A percentile compares a stretch with the other conserved stretches of the same genome.
These are phyloP conservation scores for Philopedon plagiatum DNA, from an alignment of 2,888 invertebrate genomes.

Conservation along the genomic window DNA sequence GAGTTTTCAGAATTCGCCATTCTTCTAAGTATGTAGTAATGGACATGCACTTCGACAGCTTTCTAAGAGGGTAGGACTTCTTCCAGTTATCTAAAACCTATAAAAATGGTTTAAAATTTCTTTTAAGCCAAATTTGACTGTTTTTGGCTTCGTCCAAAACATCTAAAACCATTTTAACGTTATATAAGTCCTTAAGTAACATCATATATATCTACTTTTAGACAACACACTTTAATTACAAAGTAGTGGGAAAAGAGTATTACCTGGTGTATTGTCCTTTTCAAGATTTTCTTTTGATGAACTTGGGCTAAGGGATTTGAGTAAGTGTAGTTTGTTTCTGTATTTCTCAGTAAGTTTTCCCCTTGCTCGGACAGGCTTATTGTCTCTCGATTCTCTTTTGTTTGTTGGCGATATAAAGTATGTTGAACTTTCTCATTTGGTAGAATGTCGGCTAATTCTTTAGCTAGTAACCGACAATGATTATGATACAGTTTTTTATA, in stretches of 20 bases:
- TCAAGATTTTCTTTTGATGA: background rate
- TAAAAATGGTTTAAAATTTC: conserved; percentile 4
- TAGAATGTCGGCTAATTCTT: background rate
- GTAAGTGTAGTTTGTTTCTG: background rate
- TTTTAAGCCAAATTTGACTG: conserved; percentile 20
- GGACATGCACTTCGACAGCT: background rate
- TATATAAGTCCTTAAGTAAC: too few relatives aligned
- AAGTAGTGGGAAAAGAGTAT: too few relatives aligned
- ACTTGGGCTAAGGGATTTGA: background rate
- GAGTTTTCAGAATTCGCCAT: conserved; percentile 14
- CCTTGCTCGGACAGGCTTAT: background rate
- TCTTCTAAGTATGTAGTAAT: background rate
- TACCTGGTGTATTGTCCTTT: background rate
- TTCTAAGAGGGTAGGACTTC: conserved; percentile 8
- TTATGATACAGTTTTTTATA: background rate
- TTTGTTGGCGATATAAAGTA: background rate
- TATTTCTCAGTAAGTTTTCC: conserved; percentile 6
- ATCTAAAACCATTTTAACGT: background rate
- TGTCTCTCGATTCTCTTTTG: background rate
- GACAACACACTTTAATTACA: too few relatives aligned
- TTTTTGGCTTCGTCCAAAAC: conserved; percentile 1
- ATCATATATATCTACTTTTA: too few relatives aligned
- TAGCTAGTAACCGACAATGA: background rate
- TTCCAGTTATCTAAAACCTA: conserved; percentile 12
- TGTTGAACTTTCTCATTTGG: background rate